These are phyloP conservation scores for Sinosuthora webbiana DNA, from an alignment of 2,113 vertebrate genomes.

Conservation along the genomic window DNA sequence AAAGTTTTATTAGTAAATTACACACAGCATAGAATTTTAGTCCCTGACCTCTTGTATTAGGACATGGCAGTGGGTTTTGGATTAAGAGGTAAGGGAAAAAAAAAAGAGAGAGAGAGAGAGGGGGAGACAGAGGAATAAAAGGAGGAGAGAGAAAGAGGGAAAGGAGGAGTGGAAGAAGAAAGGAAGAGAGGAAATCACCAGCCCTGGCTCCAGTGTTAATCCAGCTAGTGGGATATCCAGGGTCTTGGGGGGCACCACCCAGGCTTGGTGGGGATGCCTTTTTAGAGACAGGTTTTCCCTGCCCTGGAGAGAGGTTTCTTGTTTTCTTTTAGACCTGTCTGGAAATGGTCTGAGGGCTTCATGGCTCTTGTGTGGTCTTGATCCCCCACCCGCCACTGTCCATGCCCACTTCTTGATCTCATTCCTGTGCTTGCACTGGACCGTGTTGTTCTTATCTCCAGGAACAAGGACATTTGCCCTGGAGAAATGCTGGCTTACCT, in stretches of 20 bases:
- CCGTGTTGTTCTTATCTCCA: neutral
- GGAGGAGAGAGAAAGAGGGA: neutral
- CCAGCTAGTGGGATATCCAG: neutral
- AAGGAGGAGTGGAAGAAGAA: too few relatives aligned
- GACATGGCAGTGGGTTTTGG: neutral
- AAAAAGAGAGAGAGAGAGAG: neutral
- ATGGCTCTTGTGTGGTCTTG: neutral
- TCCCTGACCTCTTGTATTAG: neutral
- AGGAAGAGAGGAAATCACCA: neutral
- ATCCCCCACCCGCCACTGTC: neutral
- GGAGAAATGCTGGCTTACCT: neutral
- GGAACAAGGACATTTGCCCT: fast-evolving
- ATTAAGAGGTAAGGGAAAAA: neutral
- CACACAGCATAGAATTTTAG: neutral
- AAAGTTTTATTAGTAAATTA: neutral
- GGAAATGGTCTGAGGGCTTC: neutral
- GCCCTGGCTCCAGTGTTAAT: neutral
- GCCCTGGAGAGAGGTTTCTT: neutral
- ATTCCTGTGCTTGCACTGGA: neutral
- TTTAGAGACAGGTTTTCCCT: neutral
- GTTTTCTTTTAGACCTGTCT: neutral
- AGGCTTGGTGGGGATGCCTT: neutral
- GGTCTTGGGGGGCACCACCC: too few relatives aligned
- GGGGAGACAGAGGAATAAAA: neutral
- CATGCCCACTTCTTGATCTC: fast-evolving